Base-by-base conservation (phyloP, 2,797 vertebrate genomes). In the Propithecus perrieri region DNA sequence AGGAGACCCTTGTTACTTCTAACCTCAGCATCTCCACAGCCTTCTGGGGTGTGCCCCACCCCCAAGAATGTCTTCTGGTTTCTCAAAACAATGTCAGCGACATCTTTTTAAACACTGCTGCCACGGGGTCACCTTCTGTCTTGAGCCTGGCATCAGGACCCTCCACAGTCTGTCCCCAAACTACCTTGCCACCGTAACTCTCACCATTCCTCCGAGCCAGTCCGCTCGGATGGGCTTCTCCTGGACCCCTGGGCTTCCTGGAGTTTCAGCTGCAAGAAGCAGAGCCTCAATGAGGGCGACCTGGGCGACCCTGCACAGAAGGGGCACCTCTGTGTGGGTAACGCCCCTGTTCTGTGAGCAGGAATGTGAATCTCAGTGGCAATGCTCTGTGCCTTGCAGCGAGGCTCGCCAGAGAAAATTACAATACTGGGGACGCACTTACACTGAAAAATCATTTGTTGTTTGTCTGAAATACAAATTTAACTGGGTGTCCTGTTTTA, bases 381-480 rank as follows among this genome's bases (percentile, higher is more conserved):
- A 79, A 24, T 6, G 14, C 5, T 38, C 55, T 57, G 22, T 15
- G 14, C 18, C 35, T 35, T 85, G 85, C 7, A 38, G 28, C 22
- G 7, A 65, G 55, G 30, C 43, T 26, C 15, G 11, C 69, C 67
- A 63, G 41, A 28, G 26, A 69, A 78, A 95, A 83, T 24, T 33
- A 69, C 48, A 81, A 46, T 35, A 46, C 0, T 14, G 12, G 26
- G 11, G 41, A 14, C 26, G 38, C 2, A 5, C n/a, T 24, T 65
- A 35, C 1, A 9, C 30, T 65, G 41, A 61, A 92, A 94, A 83
- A 35, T 55, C 8, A 50, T 14, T 63, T 43, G 20, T 53, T 38
- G 14, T 10, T 81, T 63, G n/a, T 33, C 53, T 69, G 80, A 86
- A 90, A 90, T 38, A 46, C 48, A 86, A 38, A 59, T 89, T 59